Evolutionary conservation across 2,888 invertebrate genomes (phyloP), one percentile per base, ranked within the genome.

Genomic region (Sepiola atlantica): DNA sequence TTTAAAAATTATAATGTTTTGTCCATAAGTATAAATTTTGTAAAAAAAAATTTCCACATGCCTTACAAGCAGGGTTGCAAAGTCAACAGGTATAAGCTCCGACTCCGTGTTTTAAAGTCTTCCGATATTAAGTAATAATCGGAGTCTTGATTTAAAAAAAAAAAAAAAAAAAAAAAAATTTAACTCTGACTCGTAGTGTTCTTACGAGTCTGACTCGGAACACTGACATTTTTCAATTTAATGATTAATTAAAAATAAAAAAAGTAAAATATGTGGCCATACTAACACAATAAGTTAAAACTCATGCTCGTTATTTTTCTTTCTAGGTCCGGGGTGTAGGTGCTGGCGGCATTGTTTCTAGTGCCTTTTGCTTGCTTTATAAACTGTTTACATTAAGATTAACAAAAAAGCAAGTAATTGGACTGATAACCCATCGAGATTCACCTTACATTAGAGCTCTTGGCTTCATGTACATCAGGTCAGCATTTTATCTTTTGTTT

Each of bases 271-370:
- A 28, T 18, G 14, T 12, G n/a, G 28, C 8, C 28, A 12, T 1
- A 77, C n/a, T n/a, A n/a, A n/a, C n/a, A n/a, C n/a, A n/a, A n/a
- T n/a, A n/a, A n/a, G n/a, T n/a, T n/a, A n/a, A n/a, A 32, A 21
- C 61, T 77, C 77, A 94, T 24, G 35, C 35, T n/a, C 54, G 8
- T 45, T 35, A 28, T 94, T 94, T 91, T 91, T 94, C 18, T 94
- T 95, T 94, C 45, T 97, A 99, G 98, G 99, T 99, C 16, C 98
- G 99, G 95, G 99, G 99, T 55, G 99, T 99, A 57, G 99, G 99
- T 90, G 99, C 99, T 91, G 99, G 99, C 94, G 99, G 99, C 94
- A 99, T 99, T 95, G 99, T 99, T 35, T 99, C 99, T n/a, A 99
- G 99, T 95, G 99, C 99, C 0, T 99, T 99, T 97, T 99, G 99